Percentiles rank a stretch among this genome's conserved stretches.
These are phyloP conservation scores for Drosophila stalkeri DNA, from an alignment of 2,888 invertebrate genomes.

Conservation along the genomic window DNA sequence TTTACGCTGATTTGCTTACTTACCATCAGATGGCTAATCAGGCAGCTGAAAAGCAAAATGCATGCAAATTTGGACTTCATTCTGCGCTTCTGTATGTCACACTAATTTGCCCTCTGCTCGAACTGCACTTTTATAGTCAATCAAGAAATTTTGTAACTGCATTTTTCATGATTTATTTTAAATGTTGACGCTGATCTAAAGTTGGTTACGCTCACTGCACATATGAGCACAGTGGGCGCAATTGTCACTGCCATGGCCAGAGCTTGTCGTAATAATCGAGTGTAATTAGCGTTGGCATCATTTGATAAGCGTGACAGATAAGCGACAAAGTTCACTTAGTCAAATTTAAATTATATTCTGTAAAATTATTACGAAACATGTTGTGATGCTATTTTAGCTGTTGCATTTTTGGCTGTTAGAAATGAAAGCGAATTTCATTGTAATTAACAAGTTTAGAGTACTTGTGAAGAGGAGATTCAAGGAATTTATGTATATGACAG, in stretches of 20 bases:
- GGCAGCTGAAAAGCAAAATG: conserved; percentile 48
- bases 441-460: background rate
- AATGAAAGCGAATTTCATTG: background rate
- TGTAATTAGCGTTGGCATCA: conserved; percentile 18
- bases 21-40: conserved; percentile 46
- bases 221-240: conserved; percentile 3
- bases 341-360: conserved; percentile 6
- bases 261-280: background rate
- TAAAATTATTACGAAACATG: background rate
- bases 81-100: conserved; percentile 21
- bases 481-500: too few species aligned
- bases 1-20: conserved; percentile 12
- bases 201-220: conserved; percentile 37
- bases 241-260: conserved; percentile 28
- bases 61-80: conserved; percentile 55
- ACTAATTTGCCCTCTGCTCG: conserved; percentile 27
- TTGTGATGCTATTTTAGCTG: background rate
- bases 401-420: background rate
- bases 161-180: conserved; percentile 22
- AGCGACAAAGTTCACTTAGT: background rate
- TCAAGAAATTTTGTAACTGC: conserved; percentile 7
- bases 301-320: conserved; percentile 10
- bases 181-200: conserved; percentile 25
- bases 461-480: background rate
- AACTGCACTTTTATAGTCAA: conserved; percentile 44